These are phyloP conservation scores for Eurystomus glaucurus DNA, from an alignment of 2,797 vertebrate genomes.

Conservation along the genomic window DNA sequence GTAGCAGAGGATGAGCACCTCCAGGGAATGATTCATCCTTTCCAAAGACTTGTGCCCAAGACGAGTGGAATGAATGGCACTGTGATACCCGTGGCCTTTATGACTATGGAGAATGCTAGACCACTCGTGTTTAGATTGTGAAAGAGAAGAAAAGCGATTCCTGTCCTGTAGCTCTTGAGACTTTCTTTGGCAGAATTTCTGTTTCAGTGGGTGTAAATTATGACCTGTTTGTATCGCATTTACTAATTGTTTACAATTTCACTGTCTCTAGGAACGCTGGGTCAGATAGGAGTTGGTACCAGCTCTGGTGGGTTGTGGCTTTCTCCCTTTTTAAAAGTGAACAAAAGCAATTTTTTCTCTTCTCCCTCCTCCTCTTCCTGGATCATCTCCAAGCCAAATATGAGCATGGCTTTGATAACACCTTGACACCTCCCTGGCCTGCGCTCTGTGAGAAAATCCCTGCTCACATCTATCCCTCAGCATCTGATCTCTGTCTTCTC, in stretches of 20 bases:
- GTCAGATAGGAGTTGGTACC: background rate
- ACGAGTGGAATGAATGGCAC: background rate
- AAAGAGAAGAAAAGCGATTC: background rate
- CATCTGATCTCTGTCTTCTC: slow-evolving; percentile 16
- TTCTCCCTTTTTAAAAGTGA: background rate
- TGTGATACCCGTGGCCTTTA: background rate
- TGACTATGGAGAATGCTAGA: background rate
- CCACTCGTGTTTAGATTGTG: background rate
- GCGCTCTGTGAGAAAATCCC: background rate
- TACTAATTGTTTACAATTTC: background rate
- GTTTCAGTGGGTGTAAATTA: background rate
- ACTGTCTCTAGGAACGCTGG: background rate
- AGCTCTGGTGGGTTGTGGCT: background rate
- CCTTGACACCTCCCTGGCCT: slow-evolving; percentile 4
- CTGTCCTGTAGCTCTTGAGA: background rate
- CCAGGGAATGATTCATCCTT: background rate
- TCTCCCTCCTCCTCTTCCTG: background rate
- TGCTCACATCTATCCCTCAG: background rate
- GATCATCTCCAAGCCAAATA: background rate
- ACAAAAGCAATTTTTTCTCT: background rate
- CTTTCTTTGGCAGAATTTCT: background rate
- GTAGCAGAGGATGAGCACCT: background rate
- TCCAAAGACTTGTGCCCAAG: background rate
- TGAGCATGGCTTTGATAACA: slow-evolving; percentile 48
- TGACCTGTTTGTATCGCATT: background rate